These are phyloP conservation scores for Galerucella nymphaeae DNA, from an alignment of 2,888 invertebrate species.

Conservation along the genomic window DNA sequence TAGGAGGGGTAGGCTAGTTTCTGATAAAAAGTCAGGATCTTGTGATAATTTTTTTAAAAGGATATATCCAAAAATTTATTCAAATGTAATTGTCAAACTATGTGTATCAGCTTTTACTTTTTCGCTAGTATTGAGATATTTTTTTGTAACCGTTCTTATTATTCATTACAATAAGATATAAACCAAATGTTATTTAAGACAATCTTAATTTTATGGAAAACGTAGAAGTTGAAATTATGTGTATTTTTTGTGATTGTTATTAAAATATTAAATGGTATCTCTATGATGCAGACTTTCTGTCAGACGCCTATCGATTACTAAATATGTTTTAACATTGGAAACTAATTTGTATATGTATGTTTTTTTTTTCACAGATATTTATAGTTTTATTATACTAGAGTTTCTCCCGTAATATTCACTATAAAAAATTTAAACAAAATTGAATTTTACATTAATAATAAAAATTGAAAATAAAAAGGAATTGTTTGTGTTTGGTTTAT, in stretches of 20 bases:
- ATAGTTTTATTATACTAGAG: slow-evolving; percentile 30
- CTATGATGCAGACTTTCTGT: slow-evolving; percentile 10
- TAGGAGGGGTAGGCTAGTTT: not conserved
- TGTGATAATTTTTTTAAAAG: slow-evolving; percentile 5
- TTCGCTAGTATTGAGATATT: not conserved
- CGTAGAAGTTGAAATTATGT: not conserved
- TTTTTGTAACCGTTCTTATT: not conserved
- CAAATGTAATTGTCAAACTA: slow-evolving; percentile 2
- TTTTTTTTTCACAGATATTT: slow-evolving; percentile 26
- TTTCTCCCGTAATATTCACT: slow-evolving; percentile 23
- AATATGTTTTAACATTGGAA: not conserved
- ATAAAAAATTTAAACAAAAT: slow-evolving; percentile 8
- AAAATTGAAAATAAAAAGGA: slow-evolving; percentile 15
- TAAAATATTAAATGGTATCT: not conserved
- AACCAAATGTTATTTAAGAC: not conserved
- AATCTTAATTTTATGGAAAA: not conserved
- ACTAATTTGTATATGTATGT: slow-evolving; percentile 22
- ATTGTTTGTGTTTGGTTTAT: not conserved
- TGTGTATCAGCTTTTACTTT: not conserved
- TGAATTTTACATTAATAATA: slow-evolving; percentile 27
- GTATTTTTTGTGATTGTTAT: slow-evolving; percentile 7
- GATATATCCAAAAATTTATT: not conserved
- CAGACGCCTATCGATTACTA: not conserved
- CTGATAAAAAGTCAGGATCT: slow-evolving; percentile 11
- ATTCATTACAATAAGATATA: not conserved